Evolutionary conservation across 2,113 vertebrate species (phyloP).

Genomic region (Myodes glareolus): DNA sequence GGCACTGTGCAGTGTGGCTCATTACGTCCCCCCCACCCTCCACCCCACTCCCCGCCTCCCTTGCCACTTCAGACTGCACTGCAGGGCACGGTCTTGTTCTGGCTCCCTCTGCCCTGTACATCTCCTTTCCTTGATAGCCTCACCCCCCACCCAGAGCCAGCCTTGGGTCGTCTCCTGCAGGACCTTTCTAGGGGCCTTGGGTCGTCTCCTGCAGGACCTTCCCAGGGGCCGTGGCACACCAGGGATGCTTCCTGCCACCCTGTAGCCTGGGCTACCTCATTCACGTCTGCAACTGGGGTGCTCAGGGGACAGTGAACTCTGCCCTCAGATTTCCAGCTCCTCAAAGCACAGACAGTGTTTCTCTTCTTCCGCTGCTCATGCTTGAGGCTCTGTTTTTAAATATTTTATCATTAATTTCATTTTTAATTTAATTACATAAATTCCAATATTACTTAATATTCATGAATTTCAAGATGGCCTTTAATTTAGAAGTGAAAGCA

Average conservation of each 20-base stretch:
- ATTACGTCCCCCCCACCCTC: too few species aligned
- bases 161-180: not conserved
- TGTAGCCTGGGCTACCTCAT: not conserved
- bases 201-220: not conserved
- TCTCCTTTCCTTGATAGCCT: not conserved
- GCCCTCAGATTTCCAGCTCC: not conserved
- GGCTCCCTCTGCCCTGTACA: not conserved
- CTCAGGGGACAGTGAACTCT: not conserved
- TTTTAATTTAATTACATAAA: not conserved
- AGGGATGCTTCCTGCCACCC: not conserved
- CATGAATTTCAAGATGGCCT: not conserved
- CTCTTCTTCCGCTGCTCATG: not conserved
- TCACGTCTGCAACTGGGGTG: not conserved
- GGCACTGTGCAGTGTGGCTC: not conserved
- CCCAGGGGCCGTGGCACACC: too few species aligned
- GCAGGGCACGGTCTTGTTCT: too few species aligned
- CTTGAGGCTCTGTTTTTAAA: not conserved
- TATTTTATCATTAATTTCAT: not conserved
- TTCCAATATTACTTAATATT: not conserved
- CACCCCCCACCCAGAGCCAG: not conserved
- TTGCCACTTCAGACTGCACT: not conserved
- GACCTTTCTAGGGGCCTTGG: not conserved
- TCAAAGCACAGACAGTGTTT: not conserved
- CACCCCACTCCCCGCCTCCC: too few species aligned
- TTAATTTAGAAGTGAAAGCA: too few species aligned